phyloP scores from a whole-genome alignment of 2,888 invertebrate genomes.

The Synergus gifuensis region DNA sequence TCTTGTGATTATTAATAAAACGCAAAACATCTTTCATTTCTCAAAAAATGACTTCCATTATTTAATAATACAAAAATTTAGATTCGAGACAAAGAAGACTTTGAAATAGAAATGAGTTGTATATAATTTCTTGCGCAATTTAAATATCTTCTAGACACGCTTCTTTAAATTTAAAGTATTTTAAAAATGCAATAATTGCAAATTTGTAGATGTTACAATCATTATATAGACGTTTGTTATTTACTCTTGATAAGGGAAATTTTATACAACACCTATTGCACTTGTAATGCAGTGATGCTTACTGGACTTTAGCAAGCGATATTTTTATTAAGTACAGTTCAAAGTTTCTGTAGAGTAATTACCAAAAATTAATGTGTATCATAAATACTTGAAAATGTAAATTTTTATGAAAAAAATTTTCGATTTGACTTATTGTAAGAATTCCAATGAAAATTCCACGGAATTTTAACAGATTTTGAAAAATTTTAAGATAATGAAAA shows the following conservation, averaged over 20 bases:
- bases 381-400: not conserved
- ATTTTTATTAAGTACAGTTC: constrained; percentile 2
- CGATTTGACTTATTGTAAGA: too few relatives aligned
- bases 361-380: not conserved
- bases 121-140: not conserved
- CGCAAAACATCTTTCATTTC: not conserved
- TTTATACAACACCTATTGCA: constrained; percentile 44
- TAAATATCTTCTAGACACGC: not conserved
- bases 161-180: not conserved
- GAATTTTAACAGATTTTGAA: too few relatives aligned
- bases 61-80: not conserved
- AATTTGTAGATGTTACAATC: not conserved
- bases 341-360: not conserved
- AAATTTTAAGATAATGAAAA: too few relatives aligned
- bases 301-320: constrained; percentile 22
- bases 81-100: not conserved
- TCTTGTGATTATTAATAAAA: too few relatives aligned
- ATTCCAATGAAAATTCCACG: too few relatives aligned
- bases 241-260: constrained; percentile 38
- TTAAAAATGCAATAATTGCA: not conserved
- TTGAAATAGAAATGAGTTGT: not conserved
- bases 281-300: not conserved
- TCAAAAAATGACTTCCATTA: not conserved
- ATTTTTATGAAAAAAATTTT: too few relatives aligned
- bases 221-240: constrained; percentile 35